Base-by-base conservation (phyloP, 2,797 vertebrate species). In the Bovichtus diacanthus region DNA sequence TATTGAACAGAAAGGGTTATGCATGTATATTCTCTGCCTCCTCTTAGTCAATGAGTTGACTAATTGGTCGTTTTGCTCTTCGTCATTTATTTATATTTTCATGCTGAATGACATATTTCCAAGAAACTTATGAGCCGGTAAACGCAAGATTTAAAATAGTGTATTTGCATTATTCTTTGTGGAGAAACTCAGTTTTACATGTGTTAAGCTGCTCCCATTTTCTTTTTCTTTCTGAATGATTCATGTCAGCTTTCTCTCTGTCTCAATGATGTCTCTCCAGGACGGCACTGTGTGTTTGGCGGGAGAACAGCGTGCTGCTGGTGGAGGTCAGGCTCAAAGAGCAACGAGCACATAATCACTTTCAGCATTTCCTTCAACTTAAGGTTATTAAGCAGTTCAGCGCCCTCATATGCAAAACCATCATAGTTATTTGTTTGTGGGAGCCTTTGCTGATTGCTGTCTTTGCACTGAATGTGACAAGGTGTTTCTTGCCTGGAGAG, bases 401-500 rank as follows among this genome's bases (percentile, higher is more conserved):
- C 44, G 8, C 12, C 16, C 5, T 65, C 6, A 25, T 19, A 4
- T 51, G 51, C 8, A 62, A 68, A 31, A 53, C 13, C 8, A 7
- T 19, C 1, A 21, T 12, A 7, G 3, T 36, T 38, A 1, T 5
- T 34, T 2, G 5, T 50, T 47, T 54, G 8, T 2, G 3, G 1
- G 29, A 36, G 2, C 1, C 1, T 70, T 78, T 69, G 4, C 4
- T 65, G 2, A 72, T 19, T 34, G 9, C 16, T 61, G 63, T 47
- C 2, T 68, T 50, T 63, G 29, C 29, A 23, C 4, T 75, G 7
- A 76, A 74, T 59, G 15, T 71, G 16, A 47, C 1, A 60, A 96
- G 95, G 88, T 91, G 70, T 83, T 97, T 78, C 56, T 87, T 11
- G 91, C 77, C 44, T 99, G 98, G 98, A 94, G 80, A 83, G 83